These are phyloP conservation scores for Halichondria panicea DNA, from an alignment of 37 sponge, comb jelly and placozoan genomes.

Conservation along the genomic window DNA sequence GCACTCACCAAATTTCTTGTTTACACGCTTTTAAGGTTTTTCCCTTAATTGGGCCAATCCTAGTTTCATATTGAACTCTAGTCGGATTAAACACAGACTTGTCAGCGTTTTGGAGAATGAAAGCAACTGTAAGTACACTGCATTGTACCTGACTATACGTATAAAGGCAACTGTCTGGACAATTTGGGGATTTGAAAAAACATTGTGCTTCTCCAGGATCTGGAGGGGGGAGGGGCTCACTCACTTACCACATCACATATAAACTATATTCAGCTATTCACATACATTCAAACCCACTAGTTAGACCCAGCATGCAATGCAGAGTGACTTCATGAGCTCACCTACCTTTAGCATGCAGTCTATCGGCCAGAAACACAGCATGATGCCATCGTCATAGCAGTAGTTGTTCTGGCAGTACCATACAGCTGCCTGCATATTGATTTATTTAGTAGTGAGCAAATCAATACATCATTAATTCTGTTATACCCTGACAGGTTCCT, in stretches of 20 bases:
- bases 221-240: background rate
- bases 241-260: background rate
- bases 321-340: conserved; percentile 1
- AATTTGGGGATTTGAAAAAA: no score
- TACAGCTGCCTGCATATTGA: conserved; percentile 76
- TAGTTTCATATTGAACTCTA: no score
- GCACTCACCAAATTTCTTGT: no score
- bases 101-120: no score
- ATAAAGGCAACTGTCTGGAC: no score
- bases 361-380: conserved; percentile 90
- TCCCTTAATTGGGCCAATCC: no score
- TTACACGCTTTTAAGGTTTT: no score
- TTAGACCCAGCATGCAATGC: background rate
- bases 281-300: background rate
- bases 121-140: no score
- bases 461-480: background rate
- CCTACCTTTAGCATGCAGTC: conserved; percentile 84
- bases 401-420: conserved; percentile 83
- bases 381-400: conserved; percentile 78
- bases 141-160: no score
- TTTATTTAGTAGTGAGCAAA: background rate
- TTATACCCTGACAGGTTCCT: conserved; percentile 40
- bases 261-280: background rate
- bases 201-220: background rate
- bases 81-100: no score